Percentiles rank a stretch among this genome's conserved stretches.
These are phyloP conservation scores for Yoshiicerus persimilis DNA, from an alignment of 1,140 invertebrate genomes.

Conservation along the genomic window DNA sequence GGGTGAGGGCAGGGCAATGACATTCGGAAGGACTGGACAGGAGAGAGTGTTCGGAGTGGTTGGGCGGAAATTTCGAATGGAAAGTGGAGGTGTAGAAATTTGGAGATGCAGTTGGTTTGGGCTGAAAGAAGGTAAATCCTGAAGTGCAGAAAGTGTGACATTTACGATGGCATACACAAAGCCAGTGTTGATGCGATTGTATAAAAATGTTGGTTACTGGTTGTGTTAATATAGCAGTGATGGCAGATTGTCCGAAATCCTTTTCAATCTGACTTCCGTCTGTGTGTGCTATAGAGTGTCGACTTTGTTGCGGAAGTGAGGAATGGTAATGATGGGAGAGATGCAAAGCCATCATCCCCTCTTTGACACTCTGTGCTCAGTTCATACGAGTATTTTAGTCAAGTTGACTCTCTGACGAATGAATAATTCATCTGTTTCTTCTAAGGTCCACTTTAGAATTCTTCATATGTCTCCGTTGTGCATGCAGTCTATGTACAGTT, in stretches of 20 bases:
- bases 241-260: neutral
- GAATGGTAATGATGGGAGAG: constrained; percentile 25
- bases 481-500: neutral
- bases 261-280: constrained; percentile 23
- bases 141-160: neutral
- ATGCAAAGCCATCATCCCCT: neutral
- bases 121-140: neutral
- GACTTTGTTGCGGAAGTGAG: constrained; percentile 9
- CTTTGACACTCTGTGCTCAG: constrained; percentile 6
- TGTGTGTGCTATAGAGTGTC: neutral
- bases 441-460: constrained; percentile 27
- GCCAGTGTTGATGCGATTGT: neutral
- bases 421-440: constrained; percentile 34
- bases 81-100: neutral
- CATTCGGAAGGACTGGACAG: neutral
- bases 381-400: constrained; percentile 15
- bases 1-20: neutral
- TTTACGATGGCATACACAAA: neutral
- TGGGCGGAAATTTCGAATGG: too few relatives aligned
- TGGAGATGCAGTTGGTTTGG: neutral
- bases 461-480: neutral
- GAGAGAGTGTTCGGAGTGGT: too few relatives aligned
- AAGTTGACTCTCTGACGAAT: constrained; percentile 18
- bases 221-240: neutral
- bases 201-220: neutral